phyloP scores from a whole-genome alignment of 2,797 vertebrate species.

The Typhlichthys subterraneus region DNA sequence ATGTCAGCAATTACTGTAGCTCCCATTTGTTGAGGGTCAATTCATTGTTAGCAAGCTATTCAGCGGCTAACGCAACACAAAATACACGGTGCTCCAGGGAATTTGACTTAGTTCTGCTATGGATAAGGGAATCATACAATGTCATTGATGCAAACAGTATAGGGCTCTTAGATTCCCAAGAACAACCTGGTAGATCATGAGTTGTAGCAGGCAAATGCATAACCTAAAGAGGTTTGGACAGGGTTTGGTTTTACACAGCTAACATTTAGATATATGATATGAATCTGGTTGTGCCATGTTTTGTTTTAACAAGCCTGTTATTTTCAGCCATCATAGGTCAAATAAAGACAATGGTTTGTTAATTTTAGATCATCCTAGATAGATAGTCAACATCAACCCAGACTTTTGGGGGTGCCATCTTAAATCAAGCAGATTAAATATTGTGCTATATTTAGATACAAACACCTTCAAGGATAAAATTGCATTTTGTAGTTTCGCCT shows the following conservation, averaged over 20 bases:
- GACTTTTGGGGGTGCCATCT: no score
- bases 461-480: not conserved
- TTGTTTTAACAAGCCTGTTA: not conserved
- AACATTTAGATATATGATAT: not conserved
- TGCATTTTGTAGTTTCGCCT: not conserved
- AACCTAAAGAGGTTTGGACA: not conserved
- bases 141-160: no score
- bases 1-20: slow-evolving; percentile 17
- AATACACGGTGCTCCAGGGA: not conserved
- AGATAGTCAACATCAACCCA: not conserved
- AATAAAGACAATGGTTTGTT: not conserved
- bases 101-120: not conserved
- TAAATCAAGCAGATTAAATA: no score
- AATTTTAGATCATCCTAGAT: not conserved
- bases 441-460: not conserved
- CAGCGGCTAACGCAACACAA: slow-evolving; percentile 27
- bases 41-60: slow-evolving; percentile 8
- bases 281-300: not conserved
- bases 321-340: not conserved
- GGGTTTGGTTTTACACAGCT: not conserved
- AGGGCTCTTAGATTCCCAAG: no score
- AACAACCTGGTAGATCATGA: not conserved
- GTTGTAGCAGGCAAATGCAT: not conserved
- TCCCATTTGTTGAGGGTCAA: slow-evolving; percentile 18
- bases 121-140: no score